These are phyloP conservation scores for Semotilus atromaculatus DNA, from an alignment of 2,797 vertebrate genomes.

Conservation along the genomic window DNA sequence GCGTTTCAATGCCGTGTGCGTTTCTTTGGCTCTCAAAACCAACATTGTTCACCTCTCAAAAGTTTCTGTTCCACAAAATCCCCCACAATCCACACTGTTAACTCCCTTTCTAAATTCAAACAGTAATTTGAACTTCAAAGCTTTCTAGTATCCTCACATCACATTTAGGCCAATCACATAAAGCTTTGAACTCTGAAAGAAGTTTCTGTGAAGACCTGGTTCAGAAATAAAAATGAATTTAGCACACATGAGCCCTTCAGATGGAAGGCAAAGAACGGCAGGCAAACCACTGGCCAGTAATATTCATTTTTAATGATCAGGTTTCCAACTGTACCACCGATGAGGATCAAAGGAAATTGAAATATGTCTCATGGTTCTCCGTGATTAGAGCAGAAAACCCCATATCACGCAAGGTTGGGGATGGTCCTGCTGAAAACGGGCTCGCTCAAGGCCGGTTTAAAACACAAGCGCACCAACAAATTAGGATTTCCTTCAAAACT, in stretches of 20 bases:
- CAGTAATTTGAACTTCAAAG: constrained; percentile 52
- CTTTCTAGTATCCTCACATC: constrained; percentile 22
- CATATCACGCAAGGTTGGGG: constrained; percentile 16
- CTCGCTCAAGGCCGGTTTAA: constrained; percentile 26
- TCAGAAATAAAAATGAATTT: constrained; percentile 10
- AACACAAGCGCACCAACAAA: constrained; percentile 6
- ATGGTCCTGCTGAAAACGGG: constrained; percentile 13
- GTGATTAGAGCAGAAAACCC: constrained; percentile 15
- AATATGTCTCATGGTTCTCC: constrained; percentile 33
- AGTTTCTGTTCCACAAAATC: not conserved
- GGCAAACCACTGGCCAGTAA: constrained; percentile 9
- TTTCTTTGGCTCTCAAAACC: constrained; percentile 24
- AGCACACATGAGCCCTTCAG: not conserved
- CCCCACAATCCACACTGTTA: not conserved
- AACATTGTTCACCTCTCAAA: constrained; percentile 35
- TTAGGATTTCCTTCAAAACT: constrained; percentile 1
- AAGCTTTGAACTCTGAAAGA: constrained; percentile 42
- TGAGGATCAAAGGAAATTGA: constrained; percentile 51
- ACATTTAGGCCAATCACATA: constrained; percentile 27
- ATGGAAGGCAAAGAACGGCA: constrained; percentile 17
- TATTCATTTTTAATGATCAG: constrained; percentile 44
- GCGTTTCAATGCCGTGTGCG: not conserved
- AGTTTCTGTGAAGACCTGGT: constrained; percentile 32
- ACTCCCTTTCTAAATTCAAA: constrained; percentile 19
- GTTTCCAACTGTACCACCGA: constrained; percentile 15